Evolutionary conservation across 2,888 invertebrate species (phyloP).

Genomic region (Diarsia mendica): DNA sequence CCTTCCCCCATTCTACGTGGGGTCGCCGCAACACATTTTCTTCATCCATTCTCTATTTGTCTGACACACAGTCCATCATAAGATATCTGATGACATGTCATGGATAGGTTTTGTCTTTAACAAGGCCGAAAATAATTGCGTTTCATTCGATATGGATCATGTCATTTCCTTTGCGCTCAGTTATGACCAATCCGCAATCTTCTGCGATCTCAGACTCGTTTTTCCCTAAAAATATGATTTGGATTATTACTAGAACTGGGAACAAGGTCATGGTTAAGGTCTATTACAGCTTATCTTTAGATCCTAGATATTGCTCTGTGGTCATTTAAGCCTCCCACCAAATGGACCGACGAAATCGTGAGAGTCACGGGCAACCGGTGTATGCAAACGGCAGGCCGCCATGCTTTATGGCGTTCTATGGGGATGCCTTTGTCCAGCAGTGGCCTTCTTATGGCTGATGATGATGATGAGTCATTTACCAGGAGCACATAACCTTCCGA

Average conservation of each 20-base stretch:
- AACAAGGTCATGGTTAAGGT: neutral
- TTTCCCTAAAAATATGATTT: neutral
- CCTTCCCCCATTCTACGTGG: no score
- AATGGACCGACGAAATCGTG: no score
- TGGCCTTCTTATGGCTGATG: no score
- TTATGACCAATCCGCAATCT: neutral
- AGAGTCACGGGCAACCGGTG: no score
- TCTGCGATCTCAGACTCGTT: neutral
- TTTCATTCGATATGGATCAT: conserved; percentile 8
- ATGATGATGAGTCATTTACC: no score
- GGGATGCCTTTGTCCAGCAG: no score
- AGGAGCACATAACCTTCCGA: neutral
- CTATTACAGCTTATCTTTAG: neutral
- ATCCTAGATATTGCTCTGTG: neutral
- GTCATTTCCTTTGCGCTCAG: conserved; percentile 13
- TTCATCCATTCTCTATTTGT: no score
- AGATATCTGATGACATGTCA: neutral
- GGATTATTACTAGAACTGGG: neutral
- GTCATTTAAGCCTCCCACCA: neutral
- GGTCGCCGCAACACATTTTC: no score
- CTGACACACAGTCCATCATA: neutral
- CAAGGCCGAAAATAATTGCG: neutral
- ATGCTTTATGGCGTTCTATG: no score
- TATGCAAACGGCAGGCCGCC: no score
- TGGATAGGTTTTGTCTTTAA: conserved; percentile 6